Evolutionary conservation across 2,113 vertebrate species (phyloP), one percentile per base, ranked within the genome.

Genomic region (Alosa alosa): DNA sequence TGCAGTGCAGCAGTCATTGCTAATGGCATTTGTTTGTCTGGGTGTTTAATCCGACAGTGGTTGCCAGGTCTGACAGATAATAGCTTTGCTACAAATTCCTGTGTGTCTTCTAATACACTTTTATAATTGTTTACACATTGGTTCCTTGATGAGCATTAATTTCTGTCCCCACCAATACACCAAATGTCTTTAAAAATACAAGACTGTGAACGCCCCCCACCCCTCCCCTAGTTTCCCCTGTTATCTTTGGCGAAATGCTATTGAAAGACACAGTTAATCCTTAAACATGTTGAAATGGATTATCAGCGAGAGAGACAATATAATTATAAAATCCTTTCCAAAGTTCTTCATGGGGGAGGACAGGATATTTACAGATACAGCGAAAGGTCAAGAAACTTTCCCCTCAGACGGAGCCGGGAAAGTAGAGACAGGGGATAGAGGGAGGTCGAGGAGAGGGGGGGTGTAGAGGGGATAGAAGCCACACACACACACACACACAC

Each of bases 321-420:
- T 82, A 72, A 52, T 64, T 57, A 49, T 25, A 25, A 78, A 60
- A 82, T 78, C 72, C 87, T 89, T 84, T 90, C 85, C 85, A 88
- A 89, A 90, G 88, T 84, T 88, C 87, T 90, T 88, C 88, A 89
- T 86, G 82, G 83, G 68, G 49, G 72, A 83, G 86, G 86, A 87
- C 88, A 88, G 86, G 88, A 88, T 89, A 88, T 89, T 86, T 88
- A 90, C 86, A 87, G 89, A 90, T 86, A 90, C 86, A 87, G 89
- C 86, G 72, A 89, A 88, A 90, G 89, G 89, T 89, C 88, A 89
- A 88, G 85, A 86, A 86, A 89, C 87, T 90, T 88, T 85, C 83
- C 85, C 72, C 72, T 78, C 72, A 78, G 72, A 78, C 72, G 4
- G 83, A 83, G 84, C 87, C 87, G 83, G 82, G 90, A 87, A 84